Evolutionary conservation across 2,888 invertebrate species (phyloP).

Genomic region (Rutpela maculata): DNA sequence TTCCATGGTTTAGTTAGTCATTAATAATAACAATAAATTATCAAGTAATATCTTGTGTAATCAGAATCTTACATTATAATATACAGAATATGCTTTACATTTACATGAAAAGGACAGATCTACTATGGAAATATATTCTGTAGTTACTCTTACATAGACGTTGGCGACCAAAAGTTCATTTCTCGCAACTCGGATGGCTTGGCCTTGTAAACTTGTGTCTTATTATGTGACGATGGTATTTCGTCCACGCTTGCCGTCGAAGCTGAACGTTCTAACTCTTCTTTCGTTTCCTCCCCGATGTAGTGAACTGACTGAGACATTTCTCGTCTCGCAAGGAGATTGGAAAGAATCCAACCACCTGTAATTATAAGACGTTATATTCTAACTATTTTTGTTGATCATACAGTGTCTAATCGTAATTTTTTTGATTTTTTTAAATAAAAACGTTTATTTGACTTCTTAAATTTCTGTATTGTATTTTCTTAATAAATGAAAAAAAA

Average conservation of each 20-base stretch:
- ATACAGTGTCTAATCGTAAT: too few relatives aligned
- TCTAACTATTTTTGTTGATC: too few relatives aligned
- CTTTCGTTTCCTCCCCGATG: constrained; percentile 79
- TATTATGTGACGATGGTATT: constrained; percentile 67
- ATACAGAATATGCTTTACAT: constrained; percentile 4
- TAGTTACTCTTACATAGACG: constrained; percentile 82
- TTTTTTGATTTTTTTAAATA: too few relatives aligned
- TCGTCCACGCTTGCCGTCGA: constrained; percentile 63
- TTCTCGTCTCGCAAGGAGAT: constrained; percentile 81
- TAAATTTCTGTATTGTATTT: too few relatives aligned
- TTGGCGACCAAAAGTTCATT: constrained; percentile 91
- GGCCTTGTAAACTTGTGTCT: constrained; percentile 73
- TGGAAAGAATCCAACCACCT: constrained; percentile 81
- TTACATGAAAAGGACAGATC: constrained; percentile 22
- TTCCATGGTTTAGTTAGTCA: constrained; percentile 48
- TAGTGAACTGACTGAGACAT: constrained; percentile 77
- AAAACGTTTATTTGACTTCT: too few relatives aligned
- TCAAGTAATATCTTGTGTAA: constrained; percentile 26
- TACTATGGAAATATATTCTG: constrained; percentile 8
- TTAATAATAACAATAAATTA: constrained; percentile 32
- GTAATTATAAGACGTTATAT: not conserved
- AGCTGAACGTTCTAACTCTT: constrained; percentile 60
- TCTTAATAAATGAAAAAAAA: too few relatives aligned
- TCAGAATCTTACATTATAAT: constrained; percentile 2
- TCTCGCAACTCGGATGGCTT: constrained; percentile 85